Evolutionary conservation across 2,797 vertebrate genomes (phyloP), one percentile per base, ranked within the genome.

Genomic region (Microctenopoma stevenorrisi): DNA sequence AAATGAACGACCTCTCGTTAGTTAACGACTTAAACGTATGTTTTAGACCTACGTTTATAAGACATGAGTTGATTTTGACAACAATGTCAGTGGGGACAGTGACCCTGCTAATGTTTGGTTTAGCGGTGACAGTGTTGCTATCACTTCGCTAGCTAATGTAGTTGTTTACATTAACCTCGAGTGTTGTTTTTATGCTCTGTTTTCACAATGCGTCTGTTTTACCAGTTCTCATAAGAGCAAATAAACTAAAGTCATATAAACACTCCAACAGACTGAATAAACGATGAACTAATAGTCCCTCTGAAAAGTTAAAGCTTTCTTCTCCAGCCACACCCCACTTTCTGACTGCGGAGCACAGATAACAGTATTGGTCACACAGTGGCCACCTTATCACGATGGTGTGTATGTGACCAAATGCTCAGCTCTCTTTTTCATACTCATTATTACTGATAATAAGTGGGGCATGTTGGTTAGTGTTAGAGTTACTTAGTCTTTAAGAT

Each of bases 291-390:
- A 53, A 12, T 44, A 37, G 26, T 6, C 6, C 16, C 1, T 25
- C 3, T 4, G 12, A 44, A 75, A 52, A 76, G 46, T 76, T 55
- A 15, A 66, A 22, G 26, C 5, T 12, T 50, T 37, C 18, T 72
- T 30, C 42, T 71, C 3, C 38, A 68, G 48, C 83, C 85, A 83
- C 89, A 87, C 91, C 88, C 86, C 47, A 55, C 56, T 72, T 15
- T 52, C 49, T 74, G 35, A 74, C 69, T 78, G 80, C 48, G 74
- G 37, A 60, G n/a, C 64, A 18, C 3, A 88, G 87, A 88, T 90
- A 93, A 86, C 63, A 50, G 43, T 42, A 60, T 67, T 74, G 44
- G 61, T 84, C 70, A 71, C 48, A 72, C 30, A 43, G 61, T 58
- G 38, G 63, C 13, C 25, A 74, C 8, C 16, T 46, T 69, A 33